Evolutionary conservation across 2,888 invertebrate genomes (phyloP).

Genomic region (Eucera pruinosa): DNA sequence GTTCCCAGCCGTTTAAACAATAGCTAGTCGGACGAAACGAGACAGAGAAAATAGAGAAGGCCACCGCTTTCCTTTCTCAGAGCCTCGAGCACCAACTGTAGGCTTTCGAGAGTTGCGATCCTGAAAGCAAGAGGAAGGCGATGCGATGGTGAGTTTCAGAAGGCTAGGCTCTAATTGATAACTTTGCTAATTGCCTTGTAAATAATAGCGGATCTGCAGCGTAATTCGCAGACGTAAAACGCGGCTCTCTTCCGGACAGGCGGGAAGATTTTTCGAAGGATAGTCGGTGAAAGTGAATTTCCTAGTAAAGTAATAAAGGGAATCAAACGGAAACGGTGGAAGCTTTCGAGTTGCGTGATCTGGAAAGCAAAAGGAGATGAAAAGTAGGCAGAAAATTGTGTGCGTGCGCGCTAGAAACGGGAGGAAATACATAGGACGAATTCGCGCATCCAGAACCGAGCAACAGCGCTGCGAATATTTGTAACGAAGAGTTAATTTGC

Average conservation of each 20-base stretch:
- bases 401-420: conserved; percentile 30
- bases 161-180: conserved; percentile 38
- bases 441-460: conserved; percentile 53
- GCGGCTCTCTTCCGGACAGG: neutral
- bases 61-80: conserved; percentile 76
- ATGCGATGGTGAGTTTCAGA: neutral
- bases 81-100: conserved; percentile 29
- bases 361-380: conserved; percentile 60
- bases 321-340: conserved; percentile 10
- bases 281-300: conserved; percentile 36
- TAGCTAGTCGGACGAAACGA: conserved; percentile 65
- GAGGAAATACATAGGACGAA: conserved; percentile 27
- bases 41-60: conserved; percentile 52
- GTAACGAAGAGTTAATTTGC: conserved; percentile 71
- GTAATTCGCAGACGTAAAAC: neutral
- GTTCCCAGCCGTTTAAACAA: conserved; percentile 74
- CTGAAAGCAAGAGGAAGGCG: conserved; percentile 60
- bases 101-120: conserved; percentile 50
- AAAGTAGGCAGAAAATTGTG: conserved; percentile 30
- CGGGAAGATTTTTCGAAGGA: neutral
- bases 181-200: conserved; percentile 16
- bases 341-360: conserved; percentile 53
- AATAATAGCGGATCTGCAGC: conserved; percentile 13
- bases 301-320: neutral
- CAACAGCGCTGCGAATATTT: conserved; percentile 31